Conservation (phyloP, 2,888 invertebrate species). For the Zygaena filipendulae region DNA sequence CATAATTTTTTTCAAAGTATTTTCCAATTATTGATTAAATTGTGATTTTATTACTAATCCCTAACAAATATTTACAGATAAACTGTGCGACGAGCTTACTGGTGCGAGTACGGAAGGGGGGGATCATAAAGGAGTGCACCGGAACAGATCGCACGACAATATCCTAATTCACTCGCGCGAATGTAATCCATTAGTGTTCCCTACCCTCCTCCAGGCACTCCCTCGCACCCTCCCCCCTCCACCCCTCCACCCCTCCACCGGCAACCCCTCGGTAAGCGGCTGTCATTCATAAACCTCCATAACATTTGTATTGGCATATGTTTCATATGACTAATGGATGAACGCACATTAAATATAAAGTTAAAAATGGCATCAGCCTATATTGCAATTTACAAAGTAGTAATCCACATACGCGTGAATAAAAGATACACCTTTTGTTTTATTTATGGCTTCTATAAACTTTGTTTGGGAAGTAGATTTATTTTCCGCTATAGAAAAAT, state of each 20-base stretch:
- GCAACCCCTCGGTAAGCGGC: slow-evolving; percentile 37
- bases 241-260: slow-evolving; percentile 18
- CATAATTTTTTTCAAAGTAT: too few relatives aligned
- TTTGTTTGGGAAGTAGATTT: too few relatives aligned
- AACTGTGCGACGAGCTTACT: slow-evolving; percentile 15
- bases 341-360: slow-evolving; percentile 48
- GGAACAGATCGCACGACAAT: slow-evolving; percentile 65
- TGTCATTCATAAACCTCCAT: slow-evolving; percentile 66
- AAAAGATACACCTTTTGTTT: too few relatives aligned
- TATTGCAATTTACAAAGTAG: slow-evolving; percentile 35
- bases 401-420: slow-evolving; percentile 20
- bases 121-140: slow-evolving; percentile 56
- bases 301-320: slow-evolving; percentile 69
- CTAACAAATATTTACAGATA: too few relatives aligned
- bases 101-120: slow-evolving; percentile 22
- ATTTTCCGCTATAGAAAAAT: too few relatives aligned
- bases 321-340: slow-evolving; percentile 67
- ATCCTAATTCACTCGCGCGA: slow-evolving; percentile 68
- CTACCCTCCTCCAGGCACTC: slow-evolving; percentile 23
- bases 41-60: too few relatives aligned
- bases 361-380: slow-evolving; percentile 40
- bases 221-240: slow-evolving; percentile 15
- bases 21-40: too few relatives aligned
- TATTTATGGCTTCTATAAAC: too few relatives aligned
- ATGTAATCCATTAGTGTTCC: slow-evolving; percentile 65